Base-by-base conservation (phyloP, 1,140 invertebrate genomes). In the Acromyrmex charruanus region DNA sequence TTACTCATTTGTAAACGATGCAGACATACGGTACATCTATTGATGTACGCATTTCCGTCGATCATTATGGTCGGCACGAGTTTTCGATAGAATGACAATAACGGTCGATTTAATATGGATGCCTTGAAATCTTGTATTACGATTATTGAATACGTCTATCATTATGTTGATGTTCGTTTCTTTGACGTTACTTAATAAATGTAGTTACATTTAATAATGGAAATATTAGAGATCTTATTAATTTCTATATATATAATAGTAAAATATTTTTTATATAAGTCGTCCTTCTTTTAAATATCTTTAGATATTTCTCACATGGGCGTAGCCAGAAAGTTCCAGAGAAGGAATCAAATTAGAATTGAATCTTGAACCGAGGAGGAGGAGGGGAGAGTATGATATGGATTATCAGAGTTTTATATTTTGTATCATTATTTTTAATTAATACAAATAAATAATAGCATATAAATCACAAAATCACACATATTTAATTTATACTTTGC, bases 1-100 rank as follows among this genome's bases (percentile, higher is more conserved):
- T 66, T 25, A 12, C 55, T 88, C 55, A 89, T 89, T 89, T 87
- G 72, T 55, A 89, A 85, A 63, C 86, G 31, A 49, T 25, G 25
- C 68, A 87, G 69, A 53, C 63, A 51, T 35, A 16, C 31, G 82
- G 18, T 21, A 35, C 31, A 35, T 68, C 49, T 55, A 82, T 28
- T 66, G 68, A 69, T 86, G 85, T 68, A 85, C 72, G 87, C 59
- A 71, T 88, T 91, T 90, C 89, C 89, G 89, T 53, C 51, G 39
- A 51, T 61, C 39, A 66, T 89, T 77, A 77, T 28, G 77, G 53
- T 58, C 75, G 58, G 2, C 14, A 49, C 1, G 31, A 51, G 71
- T 68, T 90, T 91, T 88, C 49, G 28, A 31, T 58, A 16, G 90
- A 88, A 87, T 90, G 35, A 88, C 55, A 88, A 90, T 90, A 77